Evolutionary conservation across 2,888 invertebrate genomes (phyloP), one percentile per base, ranked within the genome.

Genomic region (Tenthredo distinguenda): DNA sequence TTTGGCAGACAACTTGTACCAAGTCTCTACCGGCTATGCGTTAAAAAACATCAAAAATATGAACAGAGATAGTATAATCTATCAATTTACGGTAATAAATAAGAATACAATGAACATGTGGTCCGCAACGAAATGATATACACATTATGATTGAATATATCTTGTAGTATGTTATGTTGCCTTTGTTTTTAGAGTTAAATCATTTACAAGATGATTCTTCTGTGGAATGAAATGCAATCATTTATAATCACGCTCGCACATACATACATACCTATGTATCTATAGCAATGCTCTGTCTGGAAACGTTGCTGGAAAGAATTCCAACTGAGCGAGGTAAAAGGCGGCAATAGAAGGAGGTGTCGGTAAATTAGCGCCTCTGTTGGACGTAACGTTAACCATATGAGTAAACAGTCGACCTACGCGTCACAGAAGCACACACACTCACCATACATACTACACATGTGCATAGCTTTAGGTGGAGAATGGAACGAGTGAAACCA

Each of bases 331-430:
- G 5, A 74, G 43, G 21, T 21, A 40, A 72, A 21, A 26, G n/a
- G 21, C 43, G 40, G 72, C 26, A 40, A 40, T 43, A 15, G 43
- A 43, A 43, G n/a, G 0, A 18, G 34, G 47, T 77, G 68, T 34
- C 68, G 34, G 68, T 34, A 18, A 47, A 1, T 18, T 15, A 77
- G 77, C 77, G 77, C 77, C 77, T 77, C 77, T 77, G 34, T 55
- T 55, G n/a, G n/a, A 5, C 10, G 55, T n/a, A n/a, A 34, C 77
- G 55, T 31, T 50, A 77, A 77, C 55, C 50, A 40, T 18, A 31
- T 21, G 77, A 77, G 50, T 77, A 77, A 77, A 77, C 77, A 77
- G 50, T 77, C 18, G 15, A 31, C 18, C 34, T 34, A n/a, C 34
- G 55, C 50, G 43, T 10, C 72, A 21, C 37, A 31, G 34, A 77